These are phyloP conservation scores for Synodontis membranacea DNA, from an alignment of 2,113 vertebrate species.

Conservation along the genomic window DNA sequence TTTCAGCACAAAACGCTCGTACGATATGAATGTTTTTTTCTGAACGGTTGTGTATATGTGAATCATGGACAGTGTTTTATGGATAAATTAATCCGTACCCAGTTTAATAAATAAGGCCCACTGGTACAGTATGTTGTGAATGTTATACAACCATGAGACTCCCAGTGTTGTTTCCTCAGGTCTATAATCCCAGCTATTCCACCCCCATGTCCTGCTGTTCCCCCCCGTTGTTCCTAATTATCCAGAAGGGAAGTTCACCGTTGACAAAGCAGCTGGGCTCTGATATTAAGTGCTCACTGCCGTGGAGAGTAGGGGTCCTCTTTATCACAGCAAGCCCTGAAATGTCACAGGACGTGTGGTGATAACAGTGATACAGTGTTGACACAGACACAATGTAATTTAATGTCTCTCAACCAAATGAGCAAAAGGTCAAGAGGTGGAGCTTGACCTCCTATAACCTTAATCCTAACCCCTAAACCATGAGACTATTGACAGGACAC, in stretches of 20 bases:
- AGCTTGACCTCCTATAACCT: not conserved
- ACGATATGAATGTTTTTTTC: not conserved
- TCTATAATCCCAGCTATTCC: not conserved
- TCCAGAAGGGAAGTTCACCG: slow-evolving; percentile 61
- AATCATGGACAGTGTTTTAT: not conserved
- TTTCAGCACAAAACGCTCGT: not conserved
- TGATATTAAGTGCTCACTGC: slow-evolving; percentile 57
- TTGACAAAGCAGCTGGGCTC: slow-evolving; percentile 61
- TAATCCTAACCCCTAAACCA: not conserved
- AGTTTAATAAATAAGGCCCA: not conserved
- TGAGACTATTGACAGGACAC: not conserved
- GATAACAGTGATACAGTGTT: not conserved
- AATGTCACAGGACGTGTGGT: slow-evolving; percentile 61
- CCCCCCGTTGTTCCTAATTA: slow-evolving; percentile 56
- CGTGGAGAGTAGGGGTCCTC: slow-evolving; percentile 41
- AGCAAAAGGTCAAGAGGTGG: too few relatives aligned
- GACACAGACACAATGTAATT: not conserved
- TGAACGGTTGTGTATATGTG: not conserved
- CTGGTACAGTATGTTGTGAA: not conserved
- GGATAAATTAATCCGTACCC: not conserved
- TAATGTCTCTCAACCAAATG: not conserved
- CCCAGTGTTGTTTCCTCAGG: not conserved
- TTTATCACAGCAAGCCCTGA: slow-evolving; percentile 57
- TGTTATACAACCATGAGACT: not conserved
- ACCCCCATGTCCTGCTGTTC: not conserved